These are phyloP conservation scores for Sarcophaga carnaria DNA, from an alignment of 2,888 invertebrate species.

Conservation along the genomic window DNA sequence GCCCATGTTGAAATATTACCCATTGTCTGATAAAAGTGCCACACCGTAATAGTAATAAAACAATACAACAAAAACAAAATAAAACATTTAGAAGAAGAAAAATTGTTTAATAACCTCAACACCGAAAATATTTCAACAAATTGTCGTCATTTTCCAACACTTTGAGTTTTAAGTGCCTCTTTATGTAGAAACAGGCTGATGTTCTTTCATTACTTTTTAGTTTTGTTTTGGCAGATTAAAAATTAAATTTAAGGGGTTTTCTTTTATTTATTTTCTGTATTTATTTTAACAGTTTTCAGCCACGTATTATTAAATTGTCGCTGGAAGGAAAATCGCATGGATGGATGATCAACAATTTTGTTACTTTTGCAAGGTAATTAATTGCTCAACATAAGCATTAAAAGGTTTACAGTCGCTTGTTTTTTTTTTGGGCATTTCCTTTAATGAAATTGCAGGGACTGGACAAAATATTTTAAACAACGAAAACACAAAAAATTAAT, in stretches of 20 bases:
- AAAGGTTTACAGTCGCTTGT: no score
- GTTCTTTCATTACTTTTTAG: constrained; percentile 4
- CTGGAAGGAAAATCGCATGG: constrained; percentile 52
- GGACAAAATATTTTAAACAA: no score
- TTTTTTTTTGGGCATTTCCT: no score
- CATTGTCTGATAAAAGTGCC: constrained; percentile 60
- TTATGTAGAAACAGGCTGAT: not conserved
- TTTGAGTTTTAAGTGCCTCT: not conserved
- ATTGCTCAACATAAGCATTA: constrained; percentile 36
- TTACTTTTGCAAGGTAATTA: constrained; percentile 33
- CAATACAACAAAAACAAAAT: constrained; percentile 10
- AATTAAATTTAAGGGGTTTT: constrained; percentile 41
- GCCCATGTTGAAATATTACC: constrained; percentile 64
- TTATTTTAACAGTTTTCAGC: not conserved
- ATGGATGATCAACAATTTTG: constrained; percentile 29
- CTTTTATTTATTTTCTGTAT: constrained; percentile 34
- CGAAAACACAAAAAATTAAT: no score
- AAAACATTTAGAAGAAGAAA: constrained; percentile 30
- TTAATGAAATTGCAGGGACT: no score
- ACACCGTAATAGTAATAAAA: constrained; percentile 48
- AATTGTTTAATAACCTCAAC: constrained; percentile 63
- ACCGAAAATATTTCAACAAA: constrained; percentile 45
- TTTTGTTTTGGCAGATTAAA: constrained; percentile 31
- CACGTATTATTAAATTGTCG: constrained; percentile 62
- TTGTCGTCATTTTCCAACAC: constrained; percentile 64